Conservation (phyloP, 2,113 vertebrate genomes). For the Oncorhynchus nerka region DNA sequence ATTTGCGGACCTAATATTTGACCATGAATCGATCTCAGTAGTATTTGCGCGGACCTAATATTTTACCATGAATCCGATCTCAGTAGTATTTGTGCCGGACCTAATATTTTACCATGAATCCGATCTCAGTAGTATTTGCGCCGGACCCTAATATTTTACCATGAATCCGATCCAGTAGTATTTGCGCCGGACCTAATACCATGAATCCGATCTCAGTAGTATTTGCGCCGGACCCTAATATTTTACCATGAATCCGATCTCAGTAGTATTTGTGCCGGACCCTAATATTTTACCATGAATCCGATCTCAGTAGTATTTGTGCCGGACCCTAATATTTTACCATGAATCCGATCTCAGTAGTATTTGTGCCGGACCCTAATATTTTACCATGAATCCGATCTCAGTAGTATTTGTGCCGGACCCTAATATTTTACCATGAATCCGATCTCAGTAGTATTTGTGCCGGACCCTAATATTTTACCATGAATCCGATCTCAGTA, state of each 20-base stretch:
- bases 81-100: background rate
- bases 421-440: background rate
- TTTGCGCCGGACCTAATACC: background rate
- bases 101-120: background rate
- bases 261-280: background rate
- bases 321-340: background rate
- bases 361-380: background rate
- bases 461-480: background rate
- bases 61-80: background rate
- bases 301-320: background rate
- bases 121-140: background rate
- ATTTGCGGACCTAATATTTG: no score
- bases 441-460: background rate
- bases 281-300: background rate
- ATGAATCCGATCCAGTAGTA: background rate
- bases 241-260: background rate
- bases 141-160: background rate
- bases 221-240: background rate
- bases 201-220: background rate
- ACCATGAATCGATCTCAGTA: background rate
- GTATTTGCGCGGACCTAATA: background rate
- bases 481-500: background rate
- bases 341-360: background rate
- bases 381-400: background rate
- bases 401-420: background rate